These are phyloP conservation scores for Orestias chungarensis DNA, from an alignment of 2,797 vertebrate genomes.

Conservation along the genomic window DNA sequence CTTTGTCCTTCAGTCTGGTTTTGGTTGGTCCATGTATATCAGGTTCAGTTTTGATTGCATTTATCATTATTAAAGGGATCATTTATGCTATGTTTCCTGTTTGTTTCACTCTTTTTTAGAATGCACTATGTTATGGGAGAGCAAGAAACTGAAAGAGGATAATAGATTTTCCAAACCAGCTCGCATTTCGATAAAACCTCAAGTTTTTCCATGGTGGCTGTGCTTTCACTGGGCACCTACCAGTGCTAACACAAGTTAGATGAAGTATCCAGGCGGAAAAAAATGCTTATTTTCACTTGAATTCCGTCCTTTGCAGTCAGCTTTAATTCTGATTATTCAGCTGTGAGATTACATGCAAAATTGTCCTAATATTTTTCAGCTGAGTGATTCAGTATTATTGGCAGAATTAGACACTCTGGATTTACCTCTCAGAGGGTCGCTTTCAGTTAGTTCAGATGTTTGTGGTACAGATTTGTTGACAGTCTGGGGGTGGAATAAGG, in stretches of 20 bases:
- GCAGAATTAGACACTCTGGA: slow-evolving; percentile 14
- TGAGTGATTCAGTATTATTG: slow-evolving; percentile 18
- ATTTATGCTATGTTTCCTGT: not conserved
- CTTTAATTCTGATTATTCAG: not conserved
- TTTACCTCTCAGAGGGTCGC: slow-evolving; percentile 21
- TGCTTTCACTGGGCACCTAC: slow-evolving; percentile 27
- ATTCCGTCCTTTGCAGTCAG: not conserved
- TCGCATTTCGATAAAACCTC: not conserved
- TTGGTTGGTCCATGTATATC: slow-evolving; percentile 46
- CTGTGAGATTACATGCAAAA: not conserved
- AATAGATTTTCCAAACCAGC: slow-evolving; percentile 13
- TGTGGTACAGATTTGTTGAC: slow-evolving; percentile 56
- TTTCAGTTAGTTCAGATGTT: slow-evolving; percentile 40
- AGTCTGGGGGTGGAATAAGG: slow-evolving; percentile 53
- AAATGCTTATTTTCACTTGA: slow-evolving; percentile 4
- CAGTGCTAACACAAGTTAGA: slow-evolving; percentile 25
- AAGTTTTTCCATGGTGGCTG: slow-evolving; percentile 21
- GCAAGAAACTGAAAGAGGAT: slow-evolving; percentile 5
- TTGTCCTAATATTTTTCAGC: slow-evolving; percentile 17
- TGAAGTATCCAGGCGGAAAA: slow-evolving; percentile 16
- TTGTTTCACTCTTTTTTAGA: slow-evolving; percentile 2
- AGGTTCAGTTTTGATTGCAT: slow-evolving; percentile 11
- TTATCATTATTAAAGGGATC: slow-evolving; percentile 13
- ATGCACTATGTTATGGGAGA: slow-evolving; percentile 13
- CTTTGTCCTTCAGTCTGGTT: slow-evolving; percentile 46